Conservation (phyloP, 2,797 vertebrate genomes). For the Octomys mimax region DNA sequence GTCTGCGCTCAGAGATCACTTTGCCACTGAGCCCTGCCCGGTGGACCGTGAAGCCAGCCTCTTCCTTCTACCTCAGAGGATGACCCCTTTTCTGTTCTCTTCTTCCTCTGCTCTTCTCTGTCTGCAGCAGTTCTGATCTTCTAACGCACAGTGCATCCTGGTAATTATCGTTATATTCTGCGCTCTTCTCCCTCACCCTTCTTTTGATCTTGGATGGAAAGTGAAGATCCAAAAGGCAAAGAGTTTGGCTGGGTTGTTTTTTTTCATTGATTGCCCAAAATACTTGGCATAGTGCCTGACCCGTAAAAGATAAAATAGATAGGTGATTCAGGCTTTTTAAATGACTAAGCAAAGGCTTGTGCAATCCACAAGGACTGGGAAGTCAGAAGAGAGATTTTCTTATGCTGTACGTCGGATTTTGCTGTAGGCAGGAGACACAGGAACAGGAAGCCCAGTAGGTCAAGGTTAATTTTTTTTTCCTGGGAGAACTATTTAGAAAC, state of each 20-base stretch:
- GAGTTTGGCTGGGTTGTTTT: background rate
- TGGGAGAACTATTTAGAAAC: constrained; percentile 56
- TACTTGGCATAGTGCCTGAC: background rate
- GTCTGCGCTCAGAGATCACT: background rate
- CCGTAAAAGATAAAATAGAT: background rate
- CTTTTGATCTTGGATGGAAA: background rate
- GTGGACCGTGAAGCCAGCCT: background rate
- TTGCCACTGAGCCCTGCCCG: background rate
- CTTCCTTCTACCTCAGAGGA: background rate
- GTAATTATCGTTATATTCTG: constrained; percentile 2
- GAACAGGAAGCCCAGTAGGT: constrained; percentile 67
- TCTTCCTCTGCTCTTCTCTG: background rate
- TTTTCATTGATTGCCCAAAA: background rate
- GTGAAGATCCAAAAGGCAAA: background rate
- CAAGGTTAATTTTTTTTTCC: constrained; percentile 61
- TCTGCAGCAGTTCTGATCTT: background rate
- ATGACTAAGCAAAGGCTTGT: background rate
- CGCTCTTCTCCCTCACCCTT: background rate
- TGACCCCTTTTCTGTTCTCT: background rate
- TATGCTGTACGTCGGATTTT: background rate
- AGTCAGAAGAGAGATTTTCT: constrained; percentile 12
- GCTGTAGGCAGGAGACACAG: background rate
- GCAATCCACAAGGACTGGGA: background rate
- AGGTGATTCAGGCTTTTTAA: background rate
- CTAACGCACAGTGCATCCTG: background rate